Conservation (phyloP, 2,888 invertebrate species). For the Mycalesis mineus region DNA sequence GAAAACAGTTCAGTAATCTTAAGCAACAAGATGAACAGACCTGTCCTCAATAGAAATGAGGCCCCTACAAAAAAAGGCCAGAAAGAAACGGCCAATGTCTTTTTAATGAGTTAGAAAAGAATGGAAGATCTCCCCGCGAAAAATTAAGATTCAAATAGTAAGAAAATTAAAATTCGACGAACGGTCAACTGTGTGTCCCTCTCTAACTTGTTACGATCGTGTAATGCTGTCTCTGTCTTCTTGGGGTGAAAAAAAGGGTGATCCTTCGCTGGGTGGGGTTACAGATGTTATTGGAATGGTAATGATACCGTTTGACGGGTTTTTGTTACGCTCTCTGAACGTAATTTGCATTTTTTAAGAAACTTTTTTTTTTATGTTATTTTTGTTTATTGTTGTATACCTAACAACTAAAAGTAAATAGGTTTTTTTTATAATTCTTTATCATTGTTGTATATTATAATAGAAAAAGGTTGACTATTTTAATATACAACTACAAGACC, state of each 20-base stretch:
- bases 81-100: conserved; percentile 47
- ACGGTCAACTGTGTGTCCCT: conserved; percentile 58
- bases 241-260: conserved; percentile 51
- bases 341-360: conserved; percentile 33
- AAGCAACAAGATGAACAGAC: conserved; percentile 24
- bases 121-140: conserved; percentile 59
- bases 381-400: neutral
- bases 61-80: conserved; percentile 47
- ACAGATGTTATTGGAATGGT: conserved; percentile 52
- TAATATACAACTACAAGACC: too few species aligned
- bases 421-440: too few species aligned
- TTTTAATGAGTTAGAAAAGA: conserved; percentile 39
- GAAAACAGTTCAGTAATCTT: neutral
- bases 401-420: too few species aligned
- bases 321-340: conserved; percentile 28
- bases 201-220: conserved; percentile 31
- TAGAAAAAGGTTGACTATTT: too few species aligned
- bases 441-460: too few species aligned
- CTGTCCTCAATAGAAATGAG: conserved; percentile 21
- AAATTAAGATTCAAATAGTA: conserved; percentile 78
- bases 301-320: conserved; percentile 49
- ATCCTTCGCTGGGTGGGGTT: conserved; percentile 44
- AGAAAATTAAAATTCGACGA: conserved; percentile 78
- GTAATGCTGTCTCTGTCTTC: conserved; percentile 28
- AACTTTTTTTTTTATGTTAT: conserved; percentile 17